Conservation (phyloP, 2,888 invertebrate species). For the Drosophila rellima region DNA sequence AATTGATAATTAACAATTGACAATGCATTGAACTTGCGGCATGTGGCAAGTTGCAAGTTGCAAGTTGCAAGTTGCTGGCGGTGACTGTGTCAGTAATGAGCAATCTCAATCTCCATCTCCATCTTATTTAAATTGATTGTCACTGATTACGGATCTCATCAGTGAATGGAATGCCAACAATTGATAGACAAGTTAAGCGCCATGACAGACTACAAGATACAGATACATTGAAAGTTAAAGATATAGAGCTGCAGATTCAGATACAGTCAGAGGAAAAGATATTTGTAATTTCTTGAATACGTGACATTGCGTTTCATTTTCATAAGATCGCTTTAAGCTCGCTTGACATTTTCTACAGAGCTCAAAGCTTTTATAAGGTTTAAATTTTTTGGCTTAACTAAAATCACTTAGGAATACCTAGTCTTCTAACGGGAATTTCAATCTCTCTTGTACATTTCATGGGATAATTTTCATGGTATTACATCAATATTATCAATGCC, state of each 20-base stretch:
- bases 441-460: not conserved
- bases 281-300: not conserved
- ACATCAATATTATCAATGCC: not conserved
- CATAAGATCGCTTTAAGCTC: not conserved
- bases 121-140: constrained; percentile 10
- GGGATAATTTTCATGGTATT: not conserved
- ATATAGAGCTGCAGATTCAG: not conserved
- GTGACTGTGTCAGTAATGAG: constrained; percentile 26
- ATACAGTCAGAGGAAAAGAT: not conserved
- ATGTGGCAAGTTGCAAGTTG: constrained; percentile 11
- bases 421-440: no score
- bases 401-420: no score
- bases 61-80: not conserved
- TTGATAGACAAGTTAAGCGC: constrained; percentile 1
- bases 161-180: constrained; percentile 33
- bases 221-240: not conserved
- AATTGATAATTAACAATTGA: constrained; percentile 29
- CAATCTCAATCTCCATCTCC: constrained; percentile 5
- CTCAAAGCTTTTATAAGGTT: not conserved
- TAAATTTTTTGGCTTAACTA: no score
- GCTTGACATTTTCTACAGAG: not conserved
- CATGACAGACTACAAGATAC: constrained; percentile 3
- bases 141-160: constrained; percentile 25
- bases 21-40: constrained; percentile 51
- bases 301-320: not conserved